Base-by-base conservation (phyloP, 92 coral and sea anemone genomes). In the Phymanthus crucifer region DNA sequence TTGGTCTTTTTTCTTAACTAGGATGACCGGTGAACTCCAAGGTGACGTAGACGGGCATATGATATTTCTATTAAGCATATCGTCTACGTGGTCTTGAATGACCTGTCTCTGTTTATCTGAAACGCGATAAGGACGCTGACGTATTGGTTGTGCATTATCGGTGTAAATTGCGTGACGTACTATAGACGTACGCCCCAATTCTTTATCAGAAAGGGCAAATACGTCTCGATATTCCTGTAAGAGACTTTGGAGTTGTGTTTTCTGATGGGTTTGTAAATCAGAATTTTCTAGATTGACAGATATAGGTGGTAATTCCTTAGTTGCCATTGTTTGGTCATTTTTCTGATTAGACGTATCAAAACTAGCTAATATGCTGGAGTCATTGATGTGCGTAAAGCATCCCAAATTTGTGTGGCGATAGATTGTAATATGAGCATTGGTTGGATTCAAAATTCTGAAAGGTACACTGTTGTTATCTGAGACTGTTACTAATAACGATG, bases 1-100 rank as follows among this genome's bases (percentile, higher is more conserved):
- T 18, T 66, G 48, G 1, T 79, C 83, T 40, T 79, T 79, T 26
- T 80, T 80, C 36, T 80, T 80, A 1, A 80, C 85, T 21, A 80
- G 50, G 2, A 64, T 64, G 70, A 64, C 19, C 0, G 70, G 70
- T 23, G 70, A 23, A 1, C 70, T n/a, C 70, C 70, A 64, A 1
- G 70, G 70, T 0, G 29, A n/a, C 1, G 33, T 0, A 64, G 70
- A 64, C 0, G 70, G 70, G 1, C 33, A 1, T 71, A 70, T 72
- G 0, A 68, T 71, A 34, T 80, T 52, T 3, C 68, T 35, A 0
- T 80, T 77, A 14, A 80, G 79, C 79, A 71, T 73, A 26, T 75
- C 70, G 0, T 54, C 58, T 0, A 80, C 73, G 52, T 80, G 84
- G 0, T 80, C n/a, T 0, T 56, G 69, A n/a, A 80, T 78, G 31